Evolutionary conservation across 2,113 vertebrate genomes (phyloP).

Genomic region (Zosterops lateralis): DNA sequence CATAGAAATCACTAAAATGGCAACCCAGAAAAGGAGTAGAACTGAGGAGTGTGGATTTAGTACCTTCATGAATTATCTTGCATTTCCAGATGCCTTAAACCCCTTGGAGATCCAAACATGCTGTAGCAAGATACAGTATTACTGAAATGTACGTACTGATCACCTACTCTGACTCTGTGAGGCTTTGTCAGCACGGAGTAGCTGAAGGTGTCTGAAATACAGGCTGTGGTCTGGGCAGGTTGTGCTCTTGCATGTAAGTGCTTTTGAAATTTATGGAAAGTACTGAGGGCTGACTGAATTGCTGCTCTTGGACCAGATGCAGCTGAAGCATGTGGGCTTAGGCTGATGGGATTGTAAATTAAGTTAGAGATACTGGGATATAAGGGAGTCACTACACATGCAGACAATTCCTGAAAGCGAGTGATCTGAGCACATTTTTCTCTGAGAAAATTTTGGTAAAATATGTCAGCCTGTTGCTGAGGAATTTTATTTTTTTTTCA

Average conservation of each 20-base stretch:
- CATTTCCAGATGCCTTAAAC: neutral
- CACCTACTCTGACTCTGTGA: neutral
- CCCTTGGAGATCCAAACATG: neutral
- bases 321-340: neutral
- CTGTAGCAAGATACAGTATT: neutral
- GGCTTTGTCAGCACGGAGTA: neutral
- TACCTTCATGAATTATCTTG: neutral
- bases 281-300: neutral
- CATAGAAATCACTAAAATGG: neutral
- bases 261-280: neutral
- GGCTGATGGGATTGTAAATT: neutral
- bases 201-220: neutral
- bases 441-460: neutral
- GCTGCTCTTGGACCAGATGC: neutral
- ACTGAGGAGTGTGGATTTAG: neutral
- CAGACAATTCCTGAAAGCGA: neutral
- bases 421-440: neutral
- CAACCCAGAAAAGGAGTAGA: neutral
- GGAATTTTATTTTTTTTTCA: neutral
- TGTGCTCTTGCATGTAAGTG: neutral
- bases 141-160: neutral
- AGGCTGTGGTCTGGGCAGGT: neutral
- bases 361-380: neutral
- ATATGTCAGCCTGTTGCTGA: neutral
- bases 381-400: neutral